These are phyloP conservation scores for Elaphurus davidianus DNA, from an alignment of 2,113 vertebrate genomes.

Conservation along the genomic window DNA sequence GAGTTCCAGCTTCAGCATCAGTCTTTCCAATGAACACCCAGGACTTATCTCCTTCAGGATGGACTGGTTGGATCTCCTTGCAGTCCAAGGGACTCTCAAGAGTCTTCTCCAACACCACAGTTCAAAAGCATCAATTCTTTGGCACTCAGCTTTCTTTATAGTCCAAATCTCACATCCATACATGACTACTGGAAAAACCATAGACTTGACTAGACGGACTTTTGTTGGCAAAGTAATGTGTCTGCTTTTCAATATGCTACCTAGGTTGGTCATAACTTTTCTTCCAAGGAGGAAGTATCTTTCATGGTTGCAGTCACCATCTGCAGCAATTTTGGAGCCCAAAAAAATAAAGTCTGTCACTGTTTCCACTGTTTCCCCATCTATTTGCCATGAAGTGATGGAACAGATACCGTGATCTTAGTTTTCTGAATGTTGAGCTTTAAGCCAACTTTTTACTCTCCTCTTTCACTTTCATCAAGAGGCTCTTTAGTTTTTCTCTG, in stretches of 20 bases:
- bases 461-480: neutral
- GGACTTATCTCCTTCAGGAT: neutral
- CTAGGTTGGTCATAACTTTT: neutral
- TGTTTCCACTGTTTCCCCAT: neutral
- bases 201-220: neutral
- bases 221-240: neutral
- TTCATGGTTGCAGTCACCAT: neutral
- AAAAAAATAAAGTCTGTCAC: rapidly evolving
- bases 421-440: neutral
- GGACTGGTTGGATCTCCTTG: neutral
- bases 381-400: neutral
- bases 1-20: neutral
- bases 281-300: neutral
- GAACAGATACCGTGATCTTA: neutral
- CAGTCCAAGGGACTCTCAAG: neutral
- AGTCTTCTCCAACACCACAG: neutral
- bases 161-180: neutral
- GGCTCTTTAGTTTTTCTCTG: rapidly evolving
- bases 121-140: neutral
- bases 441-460: neutral
- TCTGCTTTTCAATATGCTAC: neutral
- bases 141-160: neutral
- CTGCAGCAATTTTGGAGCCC: neutral
- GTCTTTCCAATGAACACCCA: neutral
- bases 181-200: neutral